Evolutionary conservation across 2,113 vertebrate genomes (phyloP).

Genomic region (Puma concolor): DNA sequence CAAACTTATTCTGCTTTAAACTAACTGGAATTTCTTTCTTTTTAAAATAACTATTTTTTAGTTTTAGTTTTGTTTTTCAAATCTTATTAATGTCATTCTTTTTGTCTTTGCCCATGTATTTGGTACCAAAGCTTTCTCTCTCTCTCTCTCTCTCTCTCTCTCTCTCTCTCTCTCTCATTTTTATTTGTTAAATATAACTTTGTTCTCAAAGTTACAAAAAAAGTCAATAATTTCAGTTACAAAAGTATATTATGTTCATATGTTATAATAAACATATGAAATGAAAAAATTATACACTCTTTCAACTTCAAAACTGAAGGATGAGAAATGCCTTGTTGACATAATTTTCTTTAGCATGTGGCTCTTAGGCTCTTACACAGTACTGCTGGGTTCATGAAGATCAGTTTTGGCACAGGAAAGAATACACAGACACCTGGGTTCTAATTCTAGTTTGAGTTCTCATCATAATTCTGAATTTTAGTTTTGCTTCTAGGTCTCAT

Average conservation of each 20-base stretch:
- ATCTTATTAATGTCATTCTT: neutral
- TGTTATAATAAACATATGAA: neutral
- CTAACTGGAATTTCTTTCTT: neutral
- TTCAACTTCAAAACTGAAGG: slow-evolving; percentile 17
- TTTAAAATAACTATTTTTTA: slow-evolving; percentile 24
- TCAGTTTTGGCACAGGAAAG: neutral
- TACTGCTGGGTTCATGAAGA: neutral
- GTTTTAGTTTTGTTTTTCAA: neutral
- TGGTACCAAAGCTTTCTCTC: neutral
- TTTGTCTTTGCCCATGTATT: neutral
- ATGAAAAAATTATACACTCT: neutral
- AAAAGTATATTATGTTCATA: neutral
- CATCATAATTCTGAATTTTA: neutral
- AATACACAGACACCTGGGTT: neutral
- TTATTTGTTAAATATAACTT: neutral
- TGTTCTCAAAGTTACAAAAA: slow-evolving; percentile 16
- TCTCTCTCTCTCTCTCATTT: neutral
- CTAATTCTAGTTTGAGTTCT: neutral
- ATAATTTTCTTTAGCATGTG: neutral
- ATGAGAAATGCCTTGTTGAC: neutral
- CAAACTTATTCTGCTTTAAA: slow-evolving; percentile 39
- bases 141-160: neutral
- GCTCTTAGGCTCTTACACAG: neutral
- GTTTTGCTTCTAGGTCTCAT: neutral
- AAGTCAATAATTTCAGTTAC: neutral